Base-by-base conservation (phyloP, 2,888 invertebrate species). In the Drosophila recens region DNA sequence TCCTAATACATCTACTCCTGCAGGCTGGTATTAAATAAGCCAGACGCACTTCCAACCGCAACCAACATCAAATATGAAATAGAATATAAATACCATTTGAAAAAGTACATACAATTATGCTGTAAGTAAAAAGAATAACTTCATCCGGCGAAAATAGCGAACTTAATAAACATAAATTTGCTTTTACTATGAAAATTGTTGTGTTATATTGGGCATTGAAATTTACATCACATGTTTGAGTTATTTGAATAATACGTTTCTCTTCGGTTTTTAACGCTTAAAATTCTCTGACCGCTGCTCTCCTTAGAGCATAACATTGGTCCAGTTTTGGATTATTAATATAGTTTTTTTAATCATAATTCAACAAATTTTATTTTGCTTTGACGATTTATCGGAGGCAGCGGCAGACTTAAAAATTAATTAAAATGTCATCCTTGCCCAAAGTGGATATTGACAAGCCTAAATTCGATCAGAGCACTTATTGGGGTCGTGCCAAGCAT, bases 391-490 rank as follows among this genome's bases (percentile, higher is more conserved):
- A 4, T 10, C 9, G 20, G 20, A 43, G 48, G 20, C 43, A 45
- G 42, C 15, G 38, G 8, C 42, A 62, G 43, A 33, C 43, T 13
- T 11, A 17, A n/a, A 1, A 36, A 8, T 17, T 15, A 11, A 40
- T 38, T 66, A 36, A 33, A 0, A 83, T 74, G 70, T 13, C 70
- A 15, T 33, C 40, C 6, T 64, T 89, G 48, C 83, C 89, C 3
- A 75, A 75, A 75, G 82, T 92, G 20, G 91, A 93, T 72, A 91
- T 92, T 63, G 96, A 97, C 89, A 95, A 96, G 90, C 98, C 99
- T 0, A 95, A 96, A 90, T 99, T 96, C 94, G 98, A 99, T 93
- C 99, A 99, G 93, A 94, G 94, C 80, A 97, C 97, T 0, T 99
- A 98, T 91, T 83, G 93, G 63, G 99, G 99, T 30, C 94, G 99